Conservation (phyloP, 2,113 vertebrate species). For the Rhynchomys soricoides region DNA sequence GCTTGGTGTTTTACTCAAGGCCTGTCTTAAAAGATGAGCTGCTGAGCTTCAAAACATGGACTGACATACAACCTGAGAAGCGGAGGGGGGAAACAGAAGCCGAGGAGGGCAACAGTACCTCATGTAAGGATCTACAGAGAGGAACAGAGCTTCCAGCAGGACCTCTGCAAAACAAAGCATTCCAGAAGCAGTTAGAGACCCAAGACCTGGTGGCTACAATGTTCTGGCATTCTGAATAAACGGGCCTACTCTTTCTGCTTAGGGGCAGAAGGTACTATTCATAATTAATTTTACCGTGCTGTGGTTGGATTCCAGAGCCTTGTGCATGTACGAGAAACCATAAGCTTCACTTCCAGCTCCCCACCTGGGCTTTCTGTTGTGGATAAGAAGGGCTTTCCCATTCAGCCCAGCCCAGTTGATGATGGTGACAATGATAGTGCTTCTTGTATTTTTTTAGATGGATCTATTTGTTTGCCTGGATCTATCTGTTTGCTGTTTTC, state of each 20-base stretch:
- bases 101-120: conserved; percentile 84
- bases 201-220: background rate
- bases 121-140: conserved; percentile 95
- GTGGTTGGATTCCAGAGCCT: background rate
- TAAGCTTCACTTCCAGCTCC: background rate
- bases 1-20: background rate
- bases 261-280: background rate
- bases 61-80: background rate
- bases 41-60: background rate
- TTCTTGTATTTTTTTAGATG: background rate
- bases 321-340: background rate
- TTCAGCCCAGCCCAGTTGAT: background rate
- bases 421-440: background rate
- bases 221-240: background rate
- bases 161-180: conserved; percentile 88
- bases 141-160: conserved; percentile 91
- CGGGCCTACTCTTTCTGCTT: background rate
- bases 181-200: background rate
- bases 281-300: background rate
- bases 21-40: background rate
- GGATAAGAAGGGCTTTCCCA: background rate
- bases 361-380: background rate
- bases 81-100: background rate
- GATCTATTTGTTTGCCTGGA: background rate
- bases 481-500: background rate